A percentile compares a stretch with the other conserved stretches of the same genome.
Conservation (phyloP, 2,113 vertebrate genomes). For the Acanthochromis polyacanthus region DNA sequence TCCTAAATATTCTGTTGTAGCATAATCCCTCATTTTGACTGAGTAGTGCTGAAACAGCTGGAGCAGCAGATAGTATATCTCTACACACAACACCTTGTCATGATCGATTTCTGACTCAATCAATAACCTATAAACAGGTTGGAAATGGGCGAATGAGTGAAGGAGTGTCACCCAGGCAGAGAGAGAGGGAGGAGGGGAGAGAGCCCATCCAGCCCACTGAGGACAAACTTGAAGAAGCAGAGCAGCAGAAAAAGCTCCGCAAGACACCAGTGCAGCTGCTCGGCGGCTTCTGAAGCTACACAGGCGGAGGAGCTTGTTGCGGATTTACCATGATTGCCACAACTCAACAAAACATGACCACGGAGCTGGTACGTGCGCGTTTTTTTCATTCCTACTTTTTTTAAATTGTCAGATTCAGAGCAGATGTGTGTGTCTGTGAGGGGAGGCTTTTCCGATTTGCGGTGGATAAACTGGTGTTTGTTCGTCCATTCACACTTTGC, state of each 20-base stretch:
- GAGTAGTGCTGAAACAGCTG: constrained; percentile 6
- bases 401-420: not conserved
- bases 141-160: constrained; percentile 25
- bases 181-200: constrained; percentile 19
- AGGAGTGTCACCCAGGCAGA: not conserved
- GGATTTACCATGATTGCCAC: constrained; percentile 85
- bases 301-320: constrained; percentile 45
- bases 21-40: not conserved
- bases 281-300: constrained; percentile 44
- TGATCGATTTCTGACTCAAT: constrained; percentile 66
- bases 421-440: constrained; percentile 3
- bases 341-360: constrained; percentile 88
- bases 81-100: constrained; percentile 31
- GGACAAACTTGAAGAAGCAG: constrained; percentile 77
- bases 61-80: not conserved
- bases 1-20: not conserved
- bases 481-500: constrained; percentile 57
- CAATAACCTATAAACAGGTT: constrained; percentile 56
- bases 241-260: constrained; percentile 72
- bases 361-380: constrained; percentile 82
- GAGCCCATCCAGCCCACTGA: constrained; percentile 34
- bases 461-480: constrained; percentile 30
- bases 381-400: constrained; percentile 8
- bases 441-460: constrained; percentile 14
- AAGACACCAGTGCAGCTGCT: constrained; percentile 56